Evolutionary conservation across 2,797 vertebrate species (phyloP).

Genomic region (Streptopelia turtur): DNA sequence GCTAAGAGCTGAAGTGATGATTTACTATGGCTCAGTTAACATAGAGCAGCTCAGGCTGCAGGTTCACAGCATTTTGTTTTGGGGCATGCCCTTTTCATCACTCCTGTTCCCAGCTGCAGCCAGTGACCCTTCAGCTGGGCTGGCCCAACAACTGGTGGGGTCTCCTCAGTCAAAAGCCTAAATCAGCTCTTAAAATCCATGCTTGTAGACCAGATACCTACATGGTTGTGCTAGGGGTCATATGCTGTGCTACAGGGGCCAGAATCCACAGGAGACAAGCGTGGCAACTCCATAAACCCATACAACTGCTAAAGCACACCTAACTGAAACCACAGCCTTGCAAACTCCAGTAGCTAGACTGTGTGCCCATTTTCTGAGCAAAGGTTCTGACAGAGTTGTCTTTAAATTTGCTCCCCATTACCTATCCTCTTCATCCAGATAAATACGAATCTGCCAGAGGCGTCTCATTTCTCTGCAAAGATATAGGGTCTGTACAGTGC

Average conservation of each 20-base stretch:
- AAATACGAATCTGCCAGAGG: neutral
- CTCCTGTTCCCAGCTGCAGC: neutral
- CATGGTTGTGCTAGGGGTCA: neutral
- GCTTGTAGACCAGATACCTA: accelerated
- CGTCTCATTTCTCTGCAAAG: neutral
- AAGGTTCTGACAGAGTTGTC: neutral
- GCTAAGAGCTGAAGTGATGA: neutral
- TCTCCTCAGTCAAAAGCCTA: neutral
- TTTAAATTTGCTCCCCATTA: neutral
- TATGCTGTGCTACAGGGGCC: neutral
- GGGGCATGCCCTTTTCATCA: neutral
- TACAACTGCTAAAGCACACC: neutral
- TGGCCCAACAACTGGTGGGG: neutral
- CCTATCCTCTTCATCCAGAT: neutral
- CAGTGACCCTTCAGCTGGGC: neutral
- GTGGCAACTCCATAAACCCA: neutral
- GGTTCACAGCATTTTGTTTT: neutral
- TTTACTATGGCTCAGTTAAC: neutral
- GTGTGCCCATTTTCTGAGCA: neutral
- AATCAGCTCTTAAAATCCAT: neutral
- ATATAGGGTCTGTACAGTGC: neutral
- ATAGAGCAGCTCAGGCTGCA: neutral
- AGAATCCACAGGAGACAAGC: accelerated
- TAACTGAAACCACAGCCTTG: neutral
- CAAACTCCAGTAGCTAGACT: neutral